A percentile compares a stretch with the other conserved stretches of the same genome.
Evolutionary conservation across 2,888 invertebrate genomes (phyloP).

Genomic region (Temnothorax ravouxi): DNA sequence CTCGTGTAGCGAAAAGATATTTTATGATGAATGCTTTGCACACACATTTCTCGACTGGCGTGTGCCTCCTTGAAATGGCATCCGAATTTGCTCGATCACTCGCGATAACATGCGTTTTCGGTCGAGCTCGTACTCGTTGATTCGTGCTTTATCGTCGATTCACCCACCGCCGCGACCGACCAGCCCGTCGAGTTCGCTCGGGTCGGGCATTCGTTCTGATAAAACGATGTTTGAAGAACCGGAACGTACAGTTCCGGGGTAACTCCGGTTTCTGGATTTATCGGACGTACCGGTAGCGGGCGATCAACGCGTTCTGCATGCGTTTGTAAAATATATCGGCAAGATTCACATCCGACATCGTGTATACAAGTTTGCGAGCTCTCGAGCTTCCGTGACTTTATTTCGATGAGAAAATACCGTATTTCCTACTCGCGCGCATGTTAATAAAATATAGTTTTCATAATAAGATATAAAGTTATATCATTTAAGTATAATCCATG

Average conservation of each 20-base stretch:
- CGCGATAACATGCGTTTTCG: constrained; percentile 16
- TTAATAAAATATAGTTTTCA: too few species aligned
- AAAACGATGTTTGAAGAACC: constrained; percentile 63
- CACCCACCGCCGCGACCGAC: constrained; percentile 29
- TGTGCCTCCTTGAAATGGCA: background rate
- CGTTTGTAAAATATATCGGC: background rate
- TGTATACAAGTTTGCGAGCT: background rate
- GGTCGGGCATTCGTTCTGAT: constrained; percentile 52
- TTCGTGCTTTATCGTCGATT: constrained; percentile 61
- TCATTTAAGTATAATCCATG: background rate
- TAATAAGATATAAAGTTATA: background rate
- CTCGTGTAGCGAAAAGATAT: background rate
- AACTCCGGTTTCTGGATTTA: constrained; percentile 24
- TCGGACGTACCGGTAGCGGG: background rate
- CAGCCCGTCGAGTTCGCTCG: constrained; percentile 54
- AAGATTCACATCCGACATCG: background rate
- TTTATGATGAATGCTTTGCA: background rate
- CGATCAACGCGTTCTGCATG: background rate
- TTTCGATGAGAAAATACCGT: background rate
- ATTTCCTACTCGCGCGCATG: background rate
- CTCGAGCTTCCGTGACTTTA: background rate
- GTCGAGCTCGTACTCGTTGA: background rate
- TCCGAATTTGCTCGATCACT: background rate
- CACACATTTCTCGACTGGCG: background rate
- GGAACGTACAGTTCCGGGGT: constrained; percentile 13